A percentile compares a stretch with the other conserved stretches of the same genome.
Conservation (phyloP, 1,140 invertebrate genomes). For the Physella acuta region DNA sequence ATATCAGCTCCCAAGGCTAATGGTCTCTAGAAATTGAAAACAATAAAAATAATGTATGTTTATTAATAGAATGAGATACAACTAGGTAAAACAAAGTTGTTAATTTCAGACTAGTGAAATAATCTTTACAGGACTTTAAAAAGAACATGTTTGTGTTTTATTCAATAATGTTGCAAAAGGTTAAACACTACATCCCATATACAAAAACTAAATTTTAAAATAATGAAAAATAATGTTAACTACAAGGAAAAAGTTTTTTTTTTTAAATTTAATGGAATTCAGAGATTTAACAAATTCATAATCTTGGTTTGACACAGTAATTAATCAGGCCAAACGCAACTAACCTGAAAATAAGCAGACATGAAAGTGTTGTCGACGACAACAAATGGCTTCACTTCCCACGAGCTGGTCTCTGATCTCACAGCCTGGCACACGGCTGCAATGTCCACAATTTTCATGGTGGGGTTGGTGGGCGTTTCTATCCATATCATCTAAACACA, state of each 20-base stretch:
- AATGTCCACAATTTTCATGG: slow-evolving; percentile 89
- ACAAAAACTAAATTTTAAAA: too few species aligned
- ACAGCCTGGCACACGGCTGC: slow-evolving; percentile 71
- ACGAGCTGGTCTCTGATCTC: slow-evolving; percentile 54
- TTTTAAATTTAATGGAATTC: not conserved
- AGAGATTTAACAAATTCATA: not conserved
- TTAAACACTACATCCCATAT: too few species aligned
- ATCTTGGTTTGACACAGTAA: too few species aligned
- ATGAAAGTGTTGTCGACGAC: slow-evolving; percentile 98
- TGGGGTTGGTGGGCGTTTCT: slow-evolving; percentile 97
- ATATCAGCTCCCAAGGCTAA: slow-evolving; percentile 89
- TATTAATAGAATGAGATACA: too few species aligned
- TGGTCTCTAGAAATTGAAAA: slow-evolving; percentile 78
- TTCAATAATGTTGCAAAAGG: too few species aligned
- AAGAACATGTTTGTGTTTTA: too few species aligned
- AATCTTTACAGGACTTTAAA: too few species aligned
- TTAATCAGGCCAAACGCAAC: not conserved
- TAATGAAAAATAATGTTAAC: not conserved
- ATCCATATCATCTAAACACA: slow-evolving; percentile 85
- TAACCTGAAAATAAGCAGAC: slow-evolving; percentile 86
- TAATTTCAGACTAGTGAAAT: too few species aligned
- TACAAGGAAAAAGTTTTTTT: not conserved
- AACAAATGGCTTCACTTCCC: slow-evolving; percentile 71
- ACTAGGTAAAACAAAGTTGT: too few species aligned
- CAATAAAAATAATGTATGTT: too few species aligned